These are phyloP conservation scores for Sebastes paucispinis DNA, from an alignment of 2,797 vertebrate genomes.

Conservation along the genomic window DNA sequence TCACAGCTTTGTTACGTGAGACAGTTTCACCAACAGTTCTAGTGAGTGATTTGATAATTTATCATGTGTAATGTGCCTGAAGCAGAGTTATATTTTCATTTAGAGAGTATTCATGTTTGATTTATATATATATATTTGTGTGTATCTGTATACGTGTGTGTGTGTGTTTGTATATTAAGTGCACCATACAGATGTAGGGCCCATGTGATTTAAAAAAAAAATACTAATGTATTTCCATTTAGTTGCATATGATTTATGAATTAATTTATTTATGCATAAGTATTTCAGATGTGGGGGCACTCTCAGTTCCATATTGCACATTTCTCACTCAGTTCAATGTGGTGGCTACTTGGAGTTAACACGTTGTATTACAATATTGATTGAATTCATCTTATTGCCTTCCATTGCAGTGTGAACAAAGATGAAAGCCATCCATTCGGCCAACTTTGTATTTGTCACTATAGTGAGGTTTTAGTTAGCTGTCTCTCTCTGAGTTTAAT, in stretches of 20 bases:
- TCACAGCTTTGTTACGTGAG: not conserved
- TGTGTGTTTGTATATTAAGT: not conserved
- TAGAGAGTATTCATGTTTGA: not conserved
- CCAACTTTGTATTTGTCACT: not conserved
- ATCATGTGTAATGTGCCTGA: slow-evolving; percentile 28
- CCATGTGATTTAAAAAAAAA: not conserved
- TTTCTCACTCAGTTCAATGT: not conserved
- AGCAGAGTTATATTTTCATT: slow-evolving; percentile 34
- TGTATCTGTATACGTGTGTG: not conserved
- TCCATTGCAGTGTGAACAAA: not conserved
- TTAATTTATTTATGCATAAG: not conserved
- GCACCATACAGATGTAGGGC: not conserved
- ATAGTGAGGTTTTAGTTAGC: not conserved
- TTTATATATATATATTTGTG: slow-evolving; percentile 15
- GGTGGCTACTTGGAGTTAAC: not conserved
- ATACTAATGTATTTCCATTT: not conserved
- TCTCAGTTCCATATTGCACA: slow-evolving; percentile 2
- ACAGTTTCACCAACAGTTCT: slow-evolving; percentile 23
- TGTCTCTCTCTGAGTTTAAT: not conserved
- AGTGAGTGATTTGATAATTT: slow-evolving; percentile 44
- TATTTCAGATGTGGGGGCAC: not conserved
- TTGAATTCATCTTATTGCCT: not conserved
- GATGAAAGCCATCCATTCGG: not conserved
- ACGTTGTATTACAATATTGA: not conserved
- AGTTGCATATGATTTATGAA: slow-evolving; percentile 1